These are phyloP conservation scores for Periophthalmus modestus DNA, from an alignment of 2,113 vertebrate species.

Conservation along the genomic window DNA sequence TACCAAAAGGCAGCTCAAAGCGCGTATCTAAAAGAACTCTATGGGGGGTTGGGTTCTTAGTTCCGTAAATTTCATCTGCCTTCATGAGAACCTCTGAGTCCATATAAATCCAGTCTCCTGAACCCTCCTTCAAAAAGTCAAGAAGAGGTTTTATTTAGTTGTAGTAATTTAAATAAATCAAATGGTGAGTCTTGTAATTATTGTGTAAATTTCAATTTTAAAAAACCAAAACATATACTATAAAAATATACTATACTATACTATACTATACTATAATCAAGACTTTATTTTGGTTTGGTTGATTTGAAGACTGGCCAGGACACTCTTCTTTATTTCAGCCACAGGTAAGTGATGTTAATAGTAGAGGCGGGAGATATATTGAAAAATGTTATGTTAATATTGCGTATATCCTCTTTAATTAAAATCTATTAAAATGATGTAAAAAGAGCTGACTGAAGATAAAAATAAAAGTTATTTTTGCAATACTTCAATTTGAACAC, in stretches of 20 bases:
- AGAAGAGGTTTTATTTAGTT: background rate
- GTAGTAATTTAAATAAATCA: background rate
- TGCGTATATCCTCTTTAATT: no score
- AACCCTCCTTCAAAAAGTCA: conserved; percentile 83
- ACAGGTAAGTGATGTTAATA: no score
- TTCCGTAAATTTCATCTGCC: conserved; percentile 94
- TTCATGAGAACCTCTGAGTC: conserved; percentile 95
- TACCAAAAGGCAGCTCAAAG: conserved; percentile 96
- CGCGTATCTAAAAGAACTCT: conserved; percentile 91
- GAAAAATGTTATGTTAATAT: no score
- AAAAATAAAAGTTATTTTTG: no score
- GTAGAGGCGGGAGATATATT: no score
- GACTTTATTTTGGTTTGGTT: background rate
- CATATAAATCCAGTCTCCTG: conserved; percentile 89
- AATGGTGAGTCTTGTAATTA: no score
- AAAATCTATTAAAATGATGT: no score
- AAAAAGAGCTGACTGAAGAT: no score
- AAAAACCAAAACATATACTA: background rate
- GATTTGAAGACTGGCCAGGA: background rate
- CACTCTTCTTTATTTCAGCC: background rate
- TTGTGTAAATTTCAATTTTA: no score
- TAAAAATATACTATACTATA: no score
- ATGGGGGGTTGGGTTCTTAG: conserved; percentile 91
- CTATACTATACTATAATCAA: no score
- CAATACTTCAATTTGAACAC: no score